Base-by-base conservation (phyloP, 2,797 vertebrate genomes). In the Sebastes diaconus region DNA sequence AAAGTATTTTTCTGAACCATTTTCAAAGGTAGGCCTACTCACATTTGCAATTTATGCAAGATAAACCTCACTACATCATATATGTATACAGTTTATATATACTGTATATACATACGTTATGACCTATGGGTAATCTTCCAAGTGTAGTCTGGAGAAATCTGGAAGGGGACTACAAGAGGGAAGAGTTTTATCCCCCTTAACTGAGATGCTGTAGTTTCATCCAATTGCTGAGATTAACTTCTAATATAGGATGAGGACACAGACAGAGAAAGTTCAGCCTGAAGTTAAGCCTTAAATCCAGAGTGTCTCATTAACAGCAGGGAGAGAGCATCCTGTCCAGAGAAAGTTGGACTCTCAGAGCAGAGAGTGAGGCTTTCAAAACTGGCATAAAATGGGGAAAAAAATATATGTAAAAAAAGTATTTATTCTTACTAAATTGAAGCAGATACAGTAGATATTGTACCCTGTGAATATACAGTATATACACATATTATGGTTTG, bases 211-310 rank as follows among this genome's bases (percentile, higher is more conserved):
- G 46, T n/a, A 14, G 30, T 39, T 72, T 81, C 16, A 58, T 77
- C 14, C 25, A 58, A 5, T 46, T 36, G 66, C 66, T 24, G 46
- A 58, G 14, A 76, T 73, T 39, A 72, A 68, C 11, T 30, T 67
- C 14, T 20, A n/a, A 32, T 30, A 52, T 9, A 50, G 9, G 32
- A 8, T 18, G n/a, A 25, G 1, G 25, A 75, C 67, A 12, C 32
- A 22, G 61, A 52, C 42, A 8, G 64, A 52, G 25, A 57, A 30
- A 30, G 50, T 59, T 65, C 30, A 58, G 46, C 30, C 68, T 63
- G 11, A 79, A 64, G 68, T 58, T 60, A 55, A 79, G 60, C 59
- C 36, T 70, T 61, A 63, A 77, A 71, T 77, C 69, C 68, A 67
- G 11, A 71, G 29, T 68, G 32, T 61, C 29, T 72, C 46, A 13